Conservation (phyloP, 92 coral and sea anemone species). For the Zoanthus sansibaricus region DNA sequence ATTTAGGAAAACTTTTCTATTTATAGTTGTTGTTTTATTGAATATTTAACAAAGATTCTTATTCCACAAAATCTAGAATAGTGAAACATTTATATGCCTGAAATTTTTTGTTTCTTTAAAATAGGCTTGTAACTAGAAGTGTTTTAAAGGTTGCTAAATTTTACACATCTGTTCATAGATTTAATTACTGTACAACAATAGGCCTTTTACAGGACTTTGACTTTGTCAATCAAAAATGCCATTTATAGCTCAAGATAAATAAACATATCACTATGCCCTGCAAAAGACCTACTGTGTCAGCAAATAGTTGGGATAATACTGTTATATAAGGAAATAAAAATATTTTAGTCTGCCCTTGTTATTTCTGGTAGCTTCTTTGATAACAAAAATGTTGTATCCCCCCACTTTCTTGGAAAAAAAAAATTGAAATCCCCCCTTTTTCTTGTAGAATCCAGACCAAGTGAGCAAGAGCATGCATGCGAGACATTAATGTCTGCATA, state of each 20-base stretch:
- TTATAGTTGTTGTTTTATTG: constrained; percentile 10
- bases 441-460: no score
- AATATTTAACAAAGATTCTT: neutral
- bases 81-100: constrained; percentile 9
- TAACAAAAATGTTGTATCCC: constrained; percentile 2
- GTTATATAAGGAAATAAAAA: constrained; percentile 47
- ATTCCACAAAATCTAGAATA: constrained; percentile 6
- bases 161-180: constrained; percentile 3
- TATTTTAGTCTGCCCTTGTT: constrained; percentile 8
- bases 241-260: constrained; percentile 4
- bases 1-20: constrained; percentile 16
- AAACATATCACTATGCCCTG: constrained; percentile 1
- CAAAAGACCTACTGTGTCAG: constrained; percentile 22
- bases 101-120: constrained; percentile 12
- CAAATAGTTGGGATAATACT: constrained; percentile 48
- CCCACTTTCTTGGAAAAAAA: neutral
- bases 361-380: constrained; percentile 9
- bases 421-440: constrained; percentile 31
- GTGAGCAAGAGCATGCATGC: no score
- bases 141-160: constrained; percentile 3
- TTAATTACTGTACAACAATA: constrained; percentile 4
- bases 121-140: constrained; percentile 12
- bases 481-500: no score
- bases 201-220: constrained; percentile 9
- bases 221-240: constrained; percentile 14